Evolutionary conservation across 2,113 vertebrate genomes (phyloP).

Genomic region (Nycticebus coucang): DNA sequence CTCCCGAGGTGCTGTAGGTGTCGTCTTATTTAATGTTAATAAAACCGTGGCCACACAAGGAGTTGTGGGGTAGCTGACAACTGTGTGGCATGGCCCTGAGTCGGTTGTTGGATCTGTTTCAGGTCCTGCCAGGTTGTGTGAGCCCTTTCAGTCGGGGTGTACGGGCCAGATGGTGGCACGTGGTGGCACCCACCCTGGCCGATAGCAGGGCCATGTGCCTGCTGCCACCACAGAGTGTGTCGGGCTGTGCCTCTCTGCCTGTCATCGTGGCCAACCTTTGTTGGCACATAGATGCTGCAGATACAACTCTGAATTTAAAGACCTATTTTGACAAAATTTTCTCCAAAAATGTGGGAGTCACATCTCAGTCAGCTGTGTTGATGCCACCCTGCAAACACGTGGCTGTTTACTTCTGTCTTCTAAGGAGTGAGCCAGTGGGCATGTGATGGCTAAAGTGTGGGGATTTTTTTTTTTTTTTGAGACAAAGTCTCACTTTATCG

Average conservation of each 20-base stretch:
- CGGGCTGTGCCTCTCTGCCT: too few relatives aligned
- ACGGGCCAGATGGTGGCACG: not conserved
- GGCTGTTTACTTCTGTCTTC: not conserved
- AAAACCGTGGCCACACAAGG: fast-evolving
- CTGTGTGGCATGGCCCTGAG: not conserved
- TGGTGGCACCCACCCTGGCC: not conserved
- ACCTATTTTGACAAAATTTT: not conserved
- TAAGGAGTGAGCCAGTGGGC: too few relatives aligned
- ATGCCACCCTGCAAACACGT: not conserved
- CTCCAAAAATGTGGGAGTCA: not conserved
- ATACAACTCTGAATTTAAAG: not conserved
- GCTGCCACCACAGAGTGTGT: fast-evolving
- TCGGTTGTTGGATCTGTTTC: not conserved
- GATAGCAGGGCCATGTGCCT: not conserved
- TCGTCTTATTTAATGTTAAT: not conserved
- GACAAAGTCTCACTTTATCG: too few relatives aligned
- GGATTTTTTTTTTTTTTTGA: not conserved
- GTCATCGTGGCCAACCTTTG: too few relatives aligned
- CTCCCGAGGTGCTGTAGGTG: not conserved
- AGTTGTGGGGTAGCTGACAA: not conserved
- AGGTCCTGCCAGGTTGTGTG: too few relatives aligned
- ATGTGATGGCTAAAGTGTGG: not conserved
- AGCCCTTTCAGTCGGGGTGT: too few relatives aligned
- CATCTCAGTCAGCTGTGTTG: not conserved
- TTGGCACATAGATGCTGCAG: not conserved